Evolutionary conservation across 2,797 vertebrate genomes (phyloP), one percentile per base, ranked within the genome.

Genomic region (Eurystomus glaucurus): DNA sequence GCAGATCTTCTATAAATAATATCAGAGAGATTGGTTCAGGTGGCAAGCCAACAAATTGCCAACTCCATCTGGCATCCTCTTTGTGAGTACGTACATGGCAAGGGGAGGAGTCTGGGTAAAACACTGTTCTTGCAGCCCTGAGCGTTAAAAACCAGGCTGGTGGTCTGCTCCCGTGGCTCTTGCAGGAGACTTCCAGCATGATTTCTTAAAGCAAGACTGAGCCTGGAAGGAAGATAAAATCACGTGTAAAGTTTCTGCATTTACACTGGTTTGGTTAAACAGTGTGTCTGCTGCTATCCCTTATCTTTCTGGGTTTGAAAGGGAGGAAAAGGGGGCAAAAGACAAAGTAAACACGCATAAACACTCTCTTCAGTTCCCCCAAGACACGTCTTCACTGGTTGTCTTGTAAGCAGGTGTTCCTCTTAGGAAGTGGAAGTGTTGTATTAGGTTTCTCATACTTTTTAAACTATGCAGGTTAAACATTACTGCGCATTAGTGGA

Each of bases 1-100:
- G 41, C 57, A 91, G 75, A n/a, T 78, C 33, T 92, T 89, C 92
- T 97, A 96, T 96, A 97, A 97, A 97, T 96, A 96, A 18, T 80
- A 85, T 37, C 43, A 51, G 81, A 68, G 72, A 75, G 65, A 82
- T 31, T 89, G 86, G 85, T 93, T 96, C 94, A 75, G 80, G 74
- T 94, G 70, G 94, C 76, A 87, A 77, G 74, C 65, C 88, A 93
- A 19, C 51, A 74, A 82, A 82, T 87, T 92, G 92, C 90, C 93
- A 93, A 0, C 70, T 93, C 82, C 48, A 66, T 77, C 77, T 95
- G 86, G 88, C 93, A 89, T 91, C 60, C 19, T 75, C 62, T 92
- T 64, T 37, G 14, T 54, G 37, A 81, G 54, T 39, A 37, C 1
- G 5, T 45, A 41, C 6, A 1, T 10, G 72, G 68, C 48, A 65